Base-by-base conservation (phyloP, 2,888 invertebrate species). In the Eupithecia inturbata region DNA sequence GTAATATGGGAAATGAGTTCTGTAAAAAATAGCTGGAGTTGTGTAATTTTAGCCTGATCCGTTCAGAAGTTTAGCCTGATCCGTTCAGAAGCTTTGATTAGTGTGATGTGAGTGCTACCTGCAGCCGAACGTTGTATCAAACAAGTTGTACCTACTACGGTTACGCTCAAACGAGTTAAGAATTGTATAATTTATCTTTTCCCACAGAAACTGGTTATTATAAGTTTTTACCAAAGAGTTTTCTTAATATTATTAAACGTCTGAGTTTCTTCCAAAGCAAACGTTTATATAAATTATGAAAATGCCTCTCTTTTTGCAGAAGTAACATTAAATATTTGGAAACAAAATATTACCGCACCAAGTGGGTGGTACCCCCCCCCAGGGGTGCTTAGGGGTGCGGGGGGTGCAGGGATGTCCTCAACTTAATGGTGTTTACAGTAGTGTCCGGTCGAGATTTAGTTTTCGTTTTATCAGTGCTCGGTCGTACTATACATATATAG, bases 371-470 rank as follows among this genome's bases (percentile, higher is more conserved):
- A n/a, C 53, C n/a, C 53, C 22, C 22, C 10, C 9, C 3, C 41
- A 28, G 60, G 41, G 68, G 68, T 31, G 14, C 45, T 26, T 67
- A 22, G n/a, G 36, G 63, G 41, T 67, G 67, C 57, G 67, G 22
- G 16, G 36, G 63, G 49, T 67, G 67, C 66, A 16, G 66, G 60
- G 26, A 45, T 67, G 64, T 60, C 71, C 74, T 73, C 76, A 70
- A 26, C 68, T 83, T 85, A 87, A 87, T 85, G 83, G 83, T 87
- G 83, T 86, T 85, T 86, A 83, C 84, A 77, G 76, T 82, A 81
- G 75, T 77, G 81, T 78, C 82, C 75, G 77, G 78, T 74, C 82
- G 80, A 80, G 81, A 85, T 85, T 84, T 82, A 83, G 85, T 85
- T 86, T 84, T 80, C 83, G 81, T 85, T 79, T 78, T 79, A 81